Conservation (phyloP, 2,113 vertebrate species). For the Thunnus maccoyii region DNA sequence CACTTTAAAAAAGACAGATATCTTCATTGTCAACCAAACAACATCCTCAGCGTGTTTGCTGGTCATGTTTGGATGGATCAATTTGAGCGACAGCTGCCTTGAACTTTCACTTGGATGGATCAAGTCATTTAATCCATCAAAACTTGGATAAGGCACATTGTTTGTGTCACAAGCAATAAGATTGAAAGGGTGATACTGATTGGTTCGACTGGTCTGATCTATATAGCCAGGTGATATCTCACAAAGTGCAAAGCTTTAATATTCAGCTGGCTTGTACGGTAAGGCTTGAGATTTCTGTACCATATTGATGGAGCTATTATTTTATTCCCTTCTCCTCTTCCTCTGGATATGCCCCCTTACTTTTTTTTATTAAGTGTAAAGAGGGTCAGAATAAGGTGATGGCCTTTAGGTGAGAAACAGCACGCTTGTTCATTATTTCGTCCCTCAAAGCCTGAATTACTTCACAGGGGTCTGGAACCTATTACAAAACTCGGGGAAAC, state of each 20-base stretch:
- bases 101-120: constrained; percentile 8
- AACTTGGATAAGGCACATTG: constrained; percentile 1
- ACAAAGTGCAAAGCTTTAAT: neutral
- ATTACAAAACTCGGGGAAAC: constrained; percentile 32
- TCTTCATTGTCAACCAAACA: no score
- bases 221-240: neutral
- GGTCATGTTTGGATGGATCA: neutral
- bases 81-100: neutral
- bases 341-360: neutral
- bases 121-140: constrained; percentile 35
- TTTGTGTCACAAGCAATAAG: neutral
- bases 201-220: neutral
- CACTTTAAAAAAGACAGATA: no score
- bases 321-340: constrained; percentile 19
- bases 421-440: constrained; percentile 56
- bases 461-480: constrained; percentile 49
- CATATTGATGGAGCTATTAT: neutral
- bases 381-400: constrained; percentile 53
- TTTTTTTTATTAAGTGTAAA: constrained; percentile 46
- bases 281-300: neutral
- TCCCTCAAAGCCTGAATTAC: constrained; percentile 58
- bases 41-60: no score
- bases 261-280: neutral
- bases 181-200: neutral
- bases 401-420: constrained; percentile 39